A percentile compares a stretch with the other conserved stretches of the same genome.
phyloP scores from a whole-genome alignment of 2,113 vertebrate species.

The Micronycteris hirsuta region DNA sequence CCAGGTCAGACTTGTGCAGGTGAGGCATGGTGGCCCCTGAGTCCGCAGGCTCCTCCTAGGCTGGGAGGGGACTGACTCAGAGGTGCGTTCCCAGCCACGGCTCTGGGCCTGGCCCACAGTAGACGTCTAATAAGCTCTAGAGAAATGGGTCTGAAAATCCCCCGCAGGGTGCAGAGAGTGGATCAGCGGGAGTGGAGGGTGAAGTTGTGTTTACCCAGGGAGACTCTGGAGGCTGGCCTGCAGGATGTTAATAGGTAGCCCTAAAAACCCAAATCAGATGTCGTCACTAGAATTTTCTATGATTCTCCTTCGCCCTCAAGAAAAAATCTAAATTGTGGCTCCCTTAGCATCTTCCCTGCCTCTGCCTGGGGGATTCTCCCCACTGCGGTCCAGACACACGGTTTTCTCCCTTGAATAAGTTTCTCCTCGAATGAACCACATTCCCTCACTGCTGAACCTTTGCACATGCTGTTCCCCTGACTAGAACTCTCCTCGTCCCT shows the following conservation, averaged over 20 bases:
- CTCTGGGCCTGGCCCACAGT: background rate
- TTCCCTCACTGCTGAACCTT: background rate
- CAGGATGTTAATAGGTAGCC: background rate
- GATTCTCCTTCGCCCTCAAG: background rate
- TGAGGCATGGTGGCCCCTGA: background rate
- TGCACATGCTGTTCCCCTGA: background rate
- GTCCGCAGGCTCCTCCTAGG: background rate
- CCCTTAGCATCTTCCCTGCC: background rate
- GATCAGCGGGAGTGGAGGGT: background rate
- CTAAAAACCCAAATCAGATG: background rate
- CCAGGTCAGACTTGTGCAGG: background rate
- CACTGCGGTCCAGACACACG: rapidly evolving
- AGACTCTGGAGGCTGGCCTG: background rate
- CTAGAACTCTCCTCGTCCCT: background rate
- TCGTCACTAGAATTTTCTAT: background rate
- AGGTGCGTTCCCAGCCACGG: background rate
- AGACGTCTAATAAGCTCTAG: background rate
- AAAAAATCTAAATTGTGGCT: background rate
- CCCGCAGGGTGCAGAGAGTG: background rate
- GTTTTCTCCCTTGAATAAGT: background rate
- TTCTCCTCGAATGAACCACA: background rate
- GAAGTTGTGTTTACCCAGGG: background rate
- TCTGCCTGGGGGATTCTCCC: background rate
- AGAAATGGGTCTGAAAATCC: background rate
- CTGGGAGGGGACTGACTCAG: background rate